Evolutionary conservation across 2,888 invertebrate species (phyloP), one percentile per base, ranked within the genome.

Genomic region (Xylocampa areola): DNA sequence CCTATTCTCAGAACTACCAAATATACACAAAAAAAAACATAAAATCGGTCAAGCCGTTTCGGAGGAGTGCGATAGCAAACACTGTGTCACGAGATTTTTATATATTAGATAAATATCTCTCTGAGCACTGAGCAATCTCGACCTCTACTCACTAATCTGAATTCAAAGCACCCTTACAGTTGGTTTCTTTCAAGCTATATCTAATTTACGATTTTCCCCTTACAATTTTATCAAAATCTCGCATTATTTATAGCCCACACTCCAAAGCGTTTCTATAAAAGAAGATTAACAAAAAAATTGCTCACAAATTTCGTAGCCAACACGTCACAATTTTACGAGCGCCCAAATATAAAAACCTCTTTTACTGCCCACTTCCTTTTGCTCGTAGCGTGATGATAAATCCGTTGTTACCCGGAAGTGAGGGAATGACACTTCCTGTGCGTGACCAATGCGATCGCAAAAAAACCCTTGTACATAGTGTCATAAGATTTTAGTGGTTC

Each of bases 351-450:
- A 71, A 65, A 51, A 37, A 35, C 13, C 40, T 21, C 27, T 41
- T 72, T 64, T 60, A 57, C 47, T 36, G 40, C 25, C 16, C 8
- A 44, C 43, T 69, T 70, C 59, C 33, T 5, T 45, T 65, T 64
- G 19, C 35, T 30, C 30, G 50, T 58, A 27, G 57, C 54, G 58
- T 66, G 61, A 68, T 72, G 73, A 68, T 69, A 71, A 73, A 71
- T 69, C 58, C 58, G 27, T 55, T 62, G 53, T 48, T 33, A 11
- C 25, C 41, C 62, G 73, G 66, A 66, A 45, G 39, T 27, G 13
- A 37, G 37, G 39, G 51, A n/a, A 43, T 51, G 47, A 39, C 19
- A 25, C 27, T 53, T 69, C 62, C 59, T 52, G 55, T 73, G 69
- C 73, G 73, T 73, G 71, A 71, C 73, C 33, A 41, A 51, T 43